These are phyloP conservation scores for Eptesicus fuscus DNA, from an alignment of 2,113 vertebrate species.

Conservation along the genomic window DNA sequence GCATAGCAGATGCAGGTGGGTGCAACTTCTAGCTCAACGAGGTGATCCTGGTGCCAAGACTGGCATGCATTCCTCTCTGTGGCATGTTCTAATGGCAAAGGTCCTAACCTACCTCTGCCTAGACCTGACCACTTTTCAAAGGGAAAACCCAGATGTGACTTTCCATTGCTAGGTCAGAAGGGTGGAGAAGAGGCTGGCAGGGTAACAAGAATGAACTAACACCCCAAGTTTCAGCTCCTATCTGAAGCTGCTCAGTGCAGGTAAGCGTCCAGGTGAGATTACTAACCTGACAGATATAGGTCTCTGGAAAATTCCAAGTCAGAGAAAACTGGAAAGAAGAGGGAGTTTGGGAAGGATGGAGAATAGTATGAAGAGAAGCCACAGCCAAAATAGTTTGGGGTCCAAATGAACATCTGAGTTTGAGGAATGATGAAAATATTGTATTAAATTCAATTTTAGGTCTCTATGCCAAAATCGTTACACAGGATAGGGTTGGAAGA, in stretches of 20 bases:
- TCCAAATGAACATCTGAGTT: background rate
- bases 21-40: fast-evolving
- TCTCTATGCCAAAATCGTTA: background rate
- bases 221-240: slow-evolving; percentile 35
- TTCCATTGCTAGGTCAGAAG: slow-evolving; percentile 17
- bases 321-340: background rate
- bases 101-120: background rate
- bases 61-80: background rate
- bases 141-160: background rate
- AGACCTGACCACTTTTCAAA: background rate
- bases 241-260: background rate
- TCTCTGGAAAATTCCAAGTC: slow-evolving; percentile 55
- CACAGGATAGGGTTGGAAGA: background rate
- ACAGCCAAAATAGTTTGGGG: background rate
- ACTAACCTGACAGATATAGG: background rate
- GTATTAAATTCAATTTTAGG: background rate
- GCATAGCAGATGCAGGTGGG: background rate
- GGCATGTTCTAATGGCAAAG: background rate
- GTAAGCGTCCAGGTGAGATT: background rate
- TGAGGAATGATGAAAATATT: background rate
- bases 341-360: background rate
- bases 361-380: background rate
- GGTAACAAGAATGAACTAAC: slow-evolving; percentile 43
- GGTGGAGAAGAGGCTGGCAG: slow-evolving; percentile 57
- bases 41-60: background rate